Conservation (phyloP, 64 coral and sea anemone genomes). For the Astreopora myriophthalma region DNA sequence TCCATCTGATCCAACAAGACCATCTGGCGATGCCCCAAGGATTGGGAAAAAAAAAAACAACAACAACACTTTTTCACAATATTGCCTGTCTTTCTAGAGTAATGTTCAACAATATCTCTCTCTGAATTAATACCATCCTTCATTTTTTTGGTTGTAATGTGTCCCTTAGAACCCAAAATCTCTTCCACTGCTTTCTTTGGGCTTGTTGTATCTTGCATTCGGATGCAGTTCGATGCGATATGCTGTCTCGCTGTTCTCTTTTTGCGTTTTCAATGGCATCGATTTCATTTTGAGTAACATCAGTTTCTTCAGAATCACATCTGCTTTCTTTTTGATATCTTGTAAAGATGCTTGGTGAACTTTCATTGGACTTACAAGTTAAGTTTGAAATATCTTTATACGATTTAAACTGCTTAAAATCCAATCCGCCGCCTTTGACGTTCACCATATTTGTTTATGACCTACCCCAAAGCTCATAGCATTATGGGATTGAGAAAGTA, state of each 20-base stretch:
- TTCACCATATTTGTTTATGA: too few relatives aligned
- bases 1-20: conserved; percentile 17
- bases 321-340: too few relatives aligned
- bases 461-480: too few relatives aligned
- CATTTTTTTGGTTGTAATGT: conserved; percentile 10
- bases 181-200: conserved; percentile 59
- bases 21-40: conserved; percentile 35
- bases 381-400: too few relatives aligned
- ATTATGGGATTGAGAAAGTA: too few relatives aligned
- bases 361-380: too few relatives aligned
- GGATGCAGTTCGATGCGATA: conserved; percentile 50
- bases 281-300: conserved; percentile 29
- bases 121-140: conserved; percentile 57
- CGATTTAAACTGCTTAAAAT: too few relatives aligned
- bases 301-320: conserved; percentile 47
- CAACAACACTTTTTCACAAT: conserved; percentile 32
- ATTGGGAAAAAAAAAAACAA: conserved; percentile 49
- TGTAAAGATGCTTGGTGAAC: too few relatives aligned
- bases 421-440: too few relatives aligned
- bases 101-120: conserved; percentile 19
- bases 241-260: not conserved
- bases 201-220: conserved; percentile 72
- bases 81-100: not conserved
- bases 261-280: conserved; percentile 32
- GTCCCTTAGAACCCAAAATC: not conserved